Evolutionary conservation across 2,797 vertebrate species (phyloP).

Genomic region (Strix occidentalis): DNA sequence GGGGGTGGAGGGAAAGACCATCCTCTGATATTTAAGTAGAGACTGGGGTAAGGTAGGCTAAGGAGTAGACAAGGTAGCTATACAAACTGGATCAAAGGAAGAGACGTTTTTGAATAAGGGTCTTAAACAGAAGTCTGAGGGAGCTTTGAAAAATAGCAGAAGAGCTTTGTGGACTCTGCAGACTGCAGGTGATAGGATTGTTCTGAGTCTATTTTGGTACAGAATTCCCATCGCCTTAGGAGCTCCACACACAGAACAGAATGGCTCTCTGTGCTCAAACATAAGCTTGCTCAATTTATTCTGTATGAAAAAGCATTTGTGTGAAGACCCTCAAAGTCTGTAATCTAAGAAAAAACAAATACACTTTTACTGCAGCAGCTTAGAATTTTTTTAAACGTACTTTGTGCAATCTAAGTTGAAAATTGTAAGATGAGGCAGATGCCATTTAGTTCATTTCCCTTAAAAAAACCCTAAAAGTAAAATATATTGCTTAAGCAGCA

Average conservation of each 20-base stretch:
- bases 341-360: slow-evolving; percentile 25
- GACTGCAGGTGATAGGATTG: not conserved
- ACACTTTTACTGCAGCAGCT: slow-evolving; percentile 12
- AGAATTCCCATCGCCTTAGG: not conserved
- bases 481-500: slow-evolving; percentile 52
- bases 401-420: slow-evolving; percentile 52
- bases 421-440: slow-evolving; percentile 57
- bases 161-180: not conserved
- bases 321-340: slow-evolving; percentile 10
- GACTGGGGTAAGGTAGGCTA: not conserved
- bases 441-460: slow-evolving; percentile 50
- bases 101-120: not conserved
- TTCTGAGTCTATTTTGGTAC: not conserved
- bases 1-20: rapidly evolving
- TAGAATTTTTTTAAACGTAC: slow-evolving; percentile 23
- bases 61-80: not conserved
- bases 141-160: not conserved
- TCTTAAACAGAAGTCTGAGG: not conserved
- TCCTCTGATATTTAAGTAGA: not conserved
- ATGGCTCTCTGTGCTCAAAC: not conserved
- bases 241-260: not conserved
- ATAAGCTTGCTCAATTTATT: not conserved
- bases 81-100: not conserved
- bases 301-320: not conserved
- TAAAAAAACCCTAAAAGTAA: slow-evolving; percentile 63